A percentile compares a stretch with the other conserved stretches of the same genome.
Conservation (phyloP, 2,113 vertebrate species). For the Sterrhoptilus dennistouni region DNA sequence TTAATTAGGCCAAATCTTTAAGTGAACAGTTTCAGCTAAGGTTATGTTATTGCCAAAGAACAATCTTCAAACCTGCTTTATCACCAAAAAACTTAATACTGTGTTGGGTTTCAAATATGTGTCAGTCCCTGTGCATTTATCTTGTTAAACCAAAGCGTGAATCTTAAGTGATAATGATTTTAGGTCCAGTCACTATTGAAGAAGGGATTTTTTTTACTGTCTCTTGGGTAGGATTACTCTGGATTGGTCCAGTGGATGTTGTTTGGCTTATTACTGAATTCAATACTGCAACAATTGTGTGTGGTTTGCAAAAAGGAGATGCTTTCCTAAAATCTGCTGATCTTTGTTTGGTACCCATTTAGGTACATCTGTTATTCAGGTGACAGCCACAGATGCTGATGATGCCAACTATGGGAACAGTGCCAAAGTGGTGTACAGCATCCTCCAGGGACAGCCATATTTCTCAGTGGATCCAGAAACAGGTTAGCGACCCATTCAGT, state of each 20-base stretch:
- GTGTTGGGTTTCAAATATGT: neutral
- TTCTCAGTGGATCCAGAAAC: slow-evolving; percentile 97
- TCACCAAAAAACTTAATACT: neutral
- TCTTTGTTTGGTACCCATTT: slow-evolving; percentile 15
- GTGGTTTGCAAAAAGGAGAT: neutral
- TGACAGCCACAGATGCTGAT: slow-evolving; percentile 92
- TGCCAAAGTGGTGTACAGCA: slow-evolving; percentile 96
- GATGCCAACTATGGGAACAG: slow-evolving; percentile 96
- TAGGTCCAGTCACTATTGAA: neutral
- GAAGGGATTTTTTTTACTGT: neutral
- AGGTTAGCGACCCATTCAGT: slow-evolving; percentile 74
- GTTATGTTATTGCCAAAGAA: neutral
- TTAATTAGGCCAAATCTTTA: neutral
- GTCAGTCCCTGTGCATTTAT: neutral
- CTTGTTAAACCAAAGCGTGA: neutral
- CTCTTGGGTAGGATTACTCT: neutral
- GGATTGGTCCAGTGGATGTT: neutral
- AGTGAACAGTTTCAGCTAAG: neutral
- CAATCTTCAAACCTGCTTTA: neutral
- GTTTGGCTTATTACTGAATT: neutral
- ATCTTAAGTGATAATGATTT: neutral
- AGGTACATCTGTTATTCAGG: slow-evolving; percentile 93
- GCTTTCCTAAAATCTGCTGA: neutral
- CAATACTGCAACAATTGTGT: neutral
- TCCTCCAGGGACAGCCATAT: slow-evolving; percentile 95